A percentile compares a stretch with the other conserved stretches of the same genome.
phyloP scores from a whole-genome alignment of 2,113 vertebrate species.

The Paedocypris sp. region DNA sequence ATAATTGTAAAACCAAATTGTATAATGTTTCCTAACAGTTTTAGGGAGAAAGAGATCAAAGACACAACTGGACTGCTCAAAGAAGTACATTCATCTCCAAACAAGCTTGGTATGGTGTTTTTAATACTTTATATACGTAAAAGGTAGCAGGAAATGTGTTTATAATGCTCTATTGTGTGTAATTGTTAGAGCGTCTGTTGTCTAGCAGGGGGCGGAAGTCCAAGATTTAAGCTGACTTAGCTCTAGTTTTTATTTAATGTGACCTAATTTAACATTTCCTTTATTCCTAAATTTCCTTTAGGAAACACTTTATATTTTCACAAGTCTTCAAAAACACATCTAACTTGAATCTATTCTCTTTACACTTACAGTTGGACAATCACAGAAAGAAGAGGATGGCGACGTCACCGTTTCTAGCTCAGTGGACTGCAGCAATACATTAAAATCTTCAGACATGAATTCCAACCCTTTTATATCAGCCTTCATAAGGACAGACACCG shows the following conservation, averaged over 20 bases:
- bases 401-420: conserved; percentile 34
- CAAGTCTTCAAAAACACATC: too few relatives aligned
- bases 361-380: neutral
- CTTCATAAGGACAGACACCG: conserved; percentile 10
- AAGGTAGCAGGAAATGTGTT: too few relatives aligned
- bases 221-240: too few relatives aligned
- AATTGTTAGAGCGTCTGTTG: too few relatives aligned
- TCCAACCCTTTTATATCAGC: conserved; percentile 29
- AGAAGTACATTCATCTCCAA: neutral
- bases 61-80: neutral
- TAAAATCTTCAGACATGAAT: neutral
- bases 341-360: neutral
- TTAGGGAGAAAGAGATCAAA: conserved; percentile 18
- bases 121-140: neutral
- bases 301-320: neutral
- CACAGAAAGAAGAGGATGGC: conserved; percentile 10
- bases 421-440: neutral
- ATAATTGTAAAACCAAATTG: neutral
- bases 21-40: conserved; percentile 15
- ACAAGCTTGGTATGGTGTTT: conserved; percentile 3
- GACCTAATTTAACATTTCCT: neutral
- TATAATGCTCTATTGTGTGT: too few relatives aligned
- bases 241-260: too few relatives aligned
- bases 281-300: neutral
- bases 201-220: too few relatives aligned